These are phyloP conservation scores for Typhlichthys eigenmanni DNA, from an alignment of 2,797 vertebrate species.

Conservation along the genomic window DNA sequence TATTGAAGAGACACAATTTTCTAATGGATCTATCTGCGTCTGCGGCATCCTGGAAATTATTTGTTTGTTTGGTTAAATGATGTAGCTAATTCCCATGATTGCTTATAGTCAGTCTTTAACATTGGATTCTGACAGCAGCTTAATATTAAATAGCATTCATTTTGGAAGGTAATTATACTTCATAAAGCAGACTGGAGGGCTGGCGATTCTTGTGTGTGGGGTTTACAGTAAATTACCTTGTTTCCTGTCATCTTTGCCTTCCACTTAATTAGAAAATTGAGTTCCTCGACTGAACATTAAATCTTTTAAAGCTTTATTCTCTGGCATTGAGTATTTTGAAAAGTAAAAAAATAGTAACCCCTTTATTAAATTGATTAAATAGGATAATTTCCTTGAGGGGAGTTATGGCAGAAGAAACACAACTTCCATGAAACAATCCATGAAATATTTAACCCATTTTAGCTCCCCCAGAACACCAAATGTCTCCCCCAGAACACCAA, in stretches of 20 bases:
- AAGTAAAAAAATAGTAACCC: slow-evolving; percentile 53
- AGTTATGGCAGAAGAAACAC: slow-evolving; percentile 14
- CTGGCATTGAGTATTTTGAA: slow-evolving; percentile 62
- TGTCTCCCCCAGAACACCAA: no score
- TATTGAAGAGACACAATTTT: slow-evolving; percentile 94
- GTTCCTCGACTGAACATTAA: slow-evolving; percentile 84
- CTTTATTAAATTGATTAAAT: slow-evolving; percentile 42
- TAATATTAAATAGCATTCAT: slow-evolving; percentile 93
- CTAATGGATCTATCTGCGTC: slow-evolving; percentile 94
- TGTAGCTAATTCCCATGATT: slow-evolving; percentile 97
- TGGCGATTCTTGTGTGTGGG: slow-evolving; percentile 82
- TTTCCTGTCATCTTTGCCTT: slow-evolving; percentile 92
- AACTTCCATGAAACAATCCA: slow-evolving; percentile 29
- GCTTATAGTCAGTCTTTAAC: slow-evolving; percentile 91
- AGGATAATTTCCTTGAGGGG: slow-evolving; percentile 24
- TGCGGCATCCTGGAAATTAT: slow-evolving; percentile 97
- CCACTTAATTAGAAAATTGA: slow-evolving; percentile 92
- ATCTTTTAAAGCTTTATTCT: slow-evolving; percentile 77
- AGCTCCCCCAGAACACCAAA: no score
- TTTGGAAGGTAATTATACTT: slow-evolving; percentile 85
- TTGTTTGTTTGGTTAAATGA: slow-evolving; percentile 96
- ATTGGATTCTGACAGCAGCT: slow-evolving; percentile 89
- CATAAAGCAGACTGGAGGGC: slow-evolving; percentile 77
- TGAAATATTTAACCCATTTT: slow-evolving; percentile 22
- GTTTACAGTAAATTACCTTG: slow-evolving; percentile 87